Base-by-base conservation (phyloP, 2,888 invertebrate species). In the Lymantria dispar region DNA sequence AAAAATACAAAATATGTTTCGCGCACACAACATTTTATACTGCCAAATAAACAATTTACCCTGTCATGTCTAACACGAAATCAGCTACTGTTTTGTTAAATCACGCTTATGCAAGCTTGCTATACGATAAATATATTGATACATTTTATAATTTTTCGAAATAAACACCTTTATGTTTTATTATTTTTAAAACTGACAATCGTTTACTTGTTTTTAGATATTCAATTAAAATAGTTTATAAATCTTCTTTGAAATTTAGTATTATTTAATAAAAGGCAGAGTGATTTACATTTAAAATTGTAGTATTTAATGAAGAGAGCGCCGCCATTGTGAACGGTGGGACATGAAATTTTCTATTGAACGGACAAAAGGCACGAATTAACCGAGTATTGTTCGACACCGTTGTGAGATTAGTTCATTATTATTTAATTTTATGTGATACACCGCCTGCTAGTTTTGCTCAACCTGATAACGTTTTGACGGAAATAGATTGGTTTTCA, bases 321-420 rank as follows among this genome's bases (percentile, higher is more conserved):
- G 74, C 74, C 74, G 74, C 73, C 77, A 78, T 83, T 84, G 77
- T 78, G 70, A 74, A 78, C 78, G 76, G 76, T 81, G 71, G 76
- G 76, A 87, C 87, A 87, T 87, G 84, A 83, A 86, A 87, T 88
- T 87, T 87, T 88, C 89, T 89, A 88, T 88, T 84, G 79, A 67
- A 64, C 75, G 83, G 79, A 89, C 90, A 90, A 90, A 89, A 81
- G 87, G 85, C 80, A 74, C 83, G 81, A 84, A 90, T 90, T 89
- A 89, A 85, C 85, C 78, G 62, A 40, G 55, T 72, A 85, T 89
- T 90, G 89, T 89, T 83, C 85, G 81, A 58, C 68, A 72, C 74
- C 71, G 76, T 64, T 60, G 70, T 52, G 58, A 63, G 72, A 87
- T 89, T 87, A 87, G 78, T 87, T 85, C 85, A 84, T 87, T 85